Evolutionary conservation across 2,888 invertebrate genomes (phyloP).

Genomic region (Athrips mouffetella): DNA sequence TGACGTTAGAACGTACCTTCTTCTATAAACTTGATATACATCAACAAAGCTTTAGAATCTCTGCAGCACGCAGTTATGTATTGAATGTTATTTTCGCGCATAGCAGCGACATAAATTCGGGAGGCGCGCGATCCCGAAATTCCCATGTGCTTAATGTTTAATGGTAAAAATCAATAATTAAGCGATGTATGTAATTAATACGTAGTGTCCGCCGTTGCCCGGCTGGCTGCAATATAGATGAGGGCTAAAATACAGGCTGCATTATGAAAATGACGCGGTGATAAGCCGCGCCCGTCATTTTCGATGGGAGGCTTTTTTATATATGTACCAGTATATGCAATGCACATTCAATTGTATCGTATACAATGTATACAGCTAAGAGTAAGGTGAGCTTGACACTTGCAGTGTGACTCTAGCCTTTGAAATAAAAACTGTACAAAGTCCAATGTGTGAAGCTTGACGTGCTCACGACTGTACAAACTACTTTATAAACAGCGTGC

Average conservation of each 20-base stretch:
- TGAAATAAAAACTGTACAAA: too few species aligned
- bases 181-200: slow-evolving; percentile 73
- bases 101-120: slow-evolving; percentile 35
- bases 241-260: slow-evolving; percentile 44
- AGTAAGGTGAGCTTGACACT: too few species aligned
- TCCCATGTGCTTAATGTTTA: slow-evolving; percentile 64
- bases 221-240: slow-evolving; percentile 44
- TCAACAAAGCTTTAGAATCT: too few species aligned
- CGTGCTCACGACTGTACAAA: too few species aligned
- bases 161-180: slow-evolving; percentile 77
- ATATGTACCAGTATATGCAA: not conserved
- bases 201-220: slow-evolving; percentile 19
- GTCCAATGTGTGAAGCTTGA: too few species aligned
- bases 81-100: too few species aligned
- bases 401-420: too few species aligned
- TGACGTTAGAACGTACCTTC: too few species aligned
- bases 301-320: slow-evolving; percentile 8
- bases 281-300: slow-evolving; percentile 15
- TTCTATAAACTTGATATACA: too few species aligned
- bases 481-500: too few species aligned
- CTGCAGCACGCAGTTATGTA: too few species aligned
- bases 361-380: too few species aligned
- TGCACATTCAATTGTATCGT: not conserved
- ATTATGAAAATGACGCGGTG: slow-evolving; percentile 59
- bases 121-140: slow-evolving; percentile 41